Evolutionary conservation across 1,140 invertebrate genomes (phyloP), one percentile per base, ranked within the genome.

Genomic region (Elymnias hypermnestra): DNA sequence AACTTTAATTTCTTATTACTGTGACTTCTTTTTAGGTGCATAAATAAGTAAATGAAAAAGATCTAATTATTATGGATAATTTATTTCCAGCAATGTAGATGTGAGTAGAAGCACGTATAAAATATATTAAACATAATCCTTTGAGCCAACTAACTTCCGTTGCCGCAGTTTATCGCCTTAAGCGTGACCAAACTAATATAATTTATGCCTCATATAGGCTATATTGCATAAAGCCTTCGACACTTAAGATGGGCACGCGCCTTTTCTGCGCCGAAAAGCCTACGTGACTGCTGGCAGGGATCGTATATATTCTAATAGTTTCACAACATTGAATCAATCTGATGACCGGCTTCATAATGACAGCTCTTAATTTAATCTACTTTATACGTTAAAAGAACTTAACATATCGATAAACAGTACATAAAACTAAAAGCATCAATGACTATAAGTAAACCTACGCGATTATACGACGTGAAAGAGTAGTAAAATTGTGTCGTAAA

Each of bases 281-380:
- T 74, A 79, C 75, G 75, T 79, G 75, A 79, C 69, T 58, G 25
- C 19, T 15, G 48, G 40, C 72, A 79, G 60, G 63, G 55, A 57
- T 53, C 46, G 47, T 47, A 38, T 25, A 39, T 31, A 56, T 59
- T 51, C 47, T 63, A 64, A 69, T 71, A 43, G 46, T 52, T 49
- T 62, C 35, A n/a, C 49, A 42, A 58, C 61, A 57, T 47, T 47
- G 29, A 65, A 60, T 64, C 48, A 31, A 69, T 64, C 55, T 40
- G 49, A 63, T 72, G 60, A 63, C 71, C 64, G 57, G 43, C 61
- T 66, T 63, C 21, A 57, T 63, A 63, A 68, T 63, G 47, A 53
- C 35, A 7, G 26, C 26, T 40, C 41, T 25, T 51, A 25, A 40
- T 40, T 52, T 33, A 40, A 40, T 52, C 21, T 38, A 39, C 26